phyloP scores from a whole-genome alignment of 1,140 invertebrate genomes.

The silkworm (Bombyx mori) region ASM3026992v2 NC_085119.1:10102501-10103000 shows the following conservation, averaged over 20 bases:
- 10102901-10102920: too few species aligned
- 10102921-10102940: too few species aligned
- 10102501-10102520: too few species aligned
- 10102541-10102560: too few species aligned
- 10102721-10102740: constrained; percentile 70
- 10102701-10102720: constrained; percentile 81
- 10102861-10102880: too few species aligned
- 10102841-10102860: constrained; percentile 9
- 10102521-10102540: too few species aligned
- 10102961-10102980: too few species aligned
- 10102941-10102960: too few species aligned
- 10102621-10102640: constrained; percentile 83
- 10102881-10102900: too few species aligned
- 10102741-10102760: constrained; percentile 82
- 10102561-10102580: too few species aligned
- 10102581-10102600: constrained; percentile 1
- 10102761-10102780: constrained; percentile 89
- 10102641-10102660: constrained; percentile 81
- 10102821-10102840: constrained; percentile 10
- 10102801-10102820: constrained; percentile 75
- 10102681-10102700: constrained; percentile 91
- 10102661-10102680: constrained; percentile 84
- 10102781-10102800: constrained; percentile 89
- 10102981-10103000: too few species aligned
- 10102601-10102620: constrained; percentile 83